A percentile compares a stretch with the other conserved stretches of the same genome.
Conservation (phyloP, 2,888 invertebrate genomes). For the Mythimna impura region DNA sequence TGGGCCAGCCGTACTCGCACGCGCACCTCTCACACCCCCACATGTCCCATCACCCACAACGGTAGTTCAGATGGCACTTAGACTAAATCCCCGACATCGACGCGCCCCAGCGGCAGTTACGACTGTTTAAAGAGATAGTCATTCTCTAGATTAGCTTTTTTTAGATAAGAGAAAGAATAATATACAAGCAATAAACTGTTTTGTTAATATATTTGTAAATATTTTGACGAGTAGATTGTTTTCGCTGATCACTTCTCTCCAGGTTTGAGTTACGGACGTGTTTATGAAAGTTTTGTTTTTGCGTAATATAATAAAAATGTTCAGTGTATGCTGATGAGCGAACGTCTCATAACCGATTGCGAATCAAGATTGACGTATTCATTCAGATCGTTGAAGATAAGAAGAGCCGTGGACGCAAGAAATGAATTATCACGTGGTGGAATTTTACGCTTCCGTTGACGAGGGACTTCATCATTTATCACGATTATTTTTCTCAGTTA, state of each 20-base stretch:
- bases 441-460: conserved; percentile 74
- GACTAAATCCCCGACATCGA: conserved; percentile 72
- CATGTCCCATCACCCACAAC: conserved; percentile 95
- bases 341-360: conserved; percentile 72
- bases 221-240: conserved; percentile 75
- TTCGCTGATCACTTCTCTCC: conserved; percentile 71
- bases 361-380: conserved; percentile 81
- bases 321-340: conserved; percentile 64
- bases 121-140: conserved; percentile 83
- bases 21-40: conserved; percentile 92
- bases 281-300: conserved; percentile 72
- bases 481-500: conserved; percentile 52
- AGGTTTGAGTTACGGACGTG: conserved; percentile 76
- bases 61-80: conserved; percentile 91
- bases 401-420: conserved; percentile 67
- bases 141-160: conserved; percentile 83
- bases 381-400: conserved; percentile 76
- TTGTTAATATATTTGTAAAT: conserved; percentile 87
- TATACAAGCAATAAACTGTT: conserved; percentile 82
- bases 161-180: conserved; percentile 81
- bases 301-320: conserved; percentile 71
- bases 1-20: conserved; percentile 88
- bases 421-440: conserved; percentile 77
- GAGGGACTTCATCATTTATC: conserved; percentile 66
- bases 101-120: conserved; percentile 66